Percentiles rank a stretch among this genome's conserved stretches.
Conservation (phyloP, 2,888 invertebrate species). For the Embidobia sp. region DNA sequence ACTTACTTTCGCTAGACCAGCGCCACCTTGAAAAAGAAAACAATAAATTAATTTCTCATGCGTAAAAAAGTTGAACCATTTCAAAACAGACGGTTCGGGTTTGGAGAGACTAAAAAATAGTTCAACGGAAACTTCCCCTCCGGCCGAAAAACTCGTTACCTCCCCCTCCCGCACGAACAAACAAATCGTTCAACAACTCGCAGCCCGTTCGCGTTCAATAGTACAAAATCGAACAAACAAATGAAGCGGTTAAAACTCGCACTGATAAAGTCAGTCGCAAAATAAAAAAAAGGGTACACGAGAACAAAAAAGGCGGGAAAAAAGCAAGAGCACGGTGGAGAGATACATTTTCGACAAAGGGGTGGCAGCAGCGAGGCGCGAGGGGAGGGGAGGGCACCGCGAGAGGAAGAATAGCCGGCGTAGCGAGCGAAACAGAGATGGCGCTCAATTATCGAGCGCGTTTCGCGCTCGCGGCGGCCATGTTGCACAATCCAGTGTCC, state of each 20-base stretch:
- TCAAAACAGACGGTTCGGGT: too few species aligned
- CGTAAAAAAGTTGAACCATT: too few species aligned
- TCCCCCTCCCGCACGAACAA: not conserved
- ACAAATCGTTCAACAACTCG: slow-evolving; percentile 33
- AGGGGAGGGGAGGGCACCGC: slow-evolving; percentile 20
- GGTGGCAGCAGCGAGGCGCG: slow-evolving; percentile 16
- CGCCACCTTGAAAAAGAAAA: too few species aligned
- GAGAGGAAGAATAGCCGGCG: slow-evolving; percentile 53
- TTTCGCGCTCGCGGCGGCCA: slow-evolving; percentile 76
- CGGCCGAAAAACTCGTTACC: slow-evolving; percentile 2
- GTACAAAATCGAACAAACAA: slow-evolving; percentile 52
- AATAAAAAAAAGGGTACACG: slow-evolving; percentile 12
- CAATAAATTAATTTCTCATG: too few species aligned
- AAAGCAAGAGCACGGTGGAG: slow-evolving; percentile 24
- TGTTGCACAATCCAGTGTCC: slow-evolving; percentile 78
- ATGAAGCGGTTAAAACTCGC: slow-evolving; percentile 47
- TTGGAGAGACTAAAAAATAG: not conserved
- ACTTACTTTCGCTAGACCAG: too few species aligned
- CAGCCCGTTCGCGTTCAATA: slow-evolving; percentile 23
- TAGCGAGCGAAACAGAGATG: slow-evolving; percentile 65
- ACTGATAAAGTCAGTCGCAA: slow-evolving; percentile 20
- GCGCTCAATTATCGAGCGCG: slow-evolving; percentile 78
- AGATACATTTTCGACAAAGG: slow-evolving; percentile 45
- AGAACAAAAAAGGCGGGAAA: slow-evolving; percentile 40
- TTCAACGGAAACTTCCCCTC: not conserved